Evolutionary conservation across 2,888 invertebrate species (phyloP).

Genomic region (Xylocampa areola): DNA sequence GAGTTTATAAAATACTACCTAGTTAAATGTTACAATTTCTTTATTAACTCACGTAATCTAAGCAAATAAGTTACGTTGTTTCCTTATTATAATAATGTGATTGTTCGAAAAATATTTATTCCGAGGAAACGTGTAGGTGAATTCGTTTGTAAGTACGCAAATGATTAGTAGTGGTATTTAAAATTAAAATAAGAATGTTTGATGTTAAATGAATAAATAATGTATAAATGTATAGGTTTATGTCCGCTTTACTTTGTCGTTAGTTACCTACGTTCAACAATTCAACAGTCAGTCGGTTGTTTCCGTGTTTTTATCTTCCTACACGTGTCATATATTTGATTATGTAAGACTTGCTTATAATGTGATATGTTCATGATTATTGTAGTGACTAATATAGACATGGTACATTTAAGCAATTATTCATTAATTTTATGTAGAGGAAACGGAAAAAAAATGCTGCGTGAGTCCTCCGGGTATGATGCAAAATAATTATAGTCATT

Average conservation of each 20-base stretch:
- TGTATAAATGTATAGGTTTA: conserved; percentile 33
- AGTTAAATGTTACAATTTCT: conserved; percentile 32
- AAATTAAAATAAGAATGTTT: conserved; percentile 34
- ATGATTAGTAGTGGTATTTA: conserved; percentile 22
- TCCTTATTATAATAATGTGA: conserved; percentile 36
- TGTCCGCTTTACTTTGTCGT: conserved; percentile 48
- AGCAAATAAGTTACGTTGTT: conserved; percentile 29
- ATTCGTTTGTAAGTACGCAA: conserved; percentile 36
- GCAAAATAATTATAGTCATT: conserved; percentile 29
- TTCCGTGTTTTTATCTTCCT: conserved; percentile 57
- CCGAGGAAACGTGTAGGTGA: conserved; percentile 28
- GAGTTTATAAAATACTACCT: conserved; percentile 12
- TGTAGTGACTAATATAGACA: conserved; percentile 52
- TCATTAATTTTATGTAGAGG: conserved; percentile 34
- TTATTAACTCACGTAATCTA: conserved; percentile 39
- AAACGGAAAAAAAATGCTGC: conserved; percentile 42
- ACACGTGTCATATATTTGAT: conserved; percentile 58
- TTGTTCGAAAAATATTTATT: conserved; percentile 32
- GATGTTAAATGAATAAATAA: conserved; percentile 30
- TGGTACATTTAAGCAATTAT: conserved; percentile 33
- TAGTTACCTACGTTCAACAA: conserved; percentile 32
- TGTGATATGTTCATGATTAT: conserved; percentile 39
- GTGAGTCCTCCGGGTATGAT: conserved; percentile 22
- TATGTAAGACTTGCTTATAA: conserved; percentile 52
- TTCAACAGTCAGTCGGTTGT: conserved; percentile 46